These are phyloP conservation scores for Gnatocerus cornutus DNA, from an alignment of 2,888 invertebrate genomes.

Conservation along the genomic window DNA sequence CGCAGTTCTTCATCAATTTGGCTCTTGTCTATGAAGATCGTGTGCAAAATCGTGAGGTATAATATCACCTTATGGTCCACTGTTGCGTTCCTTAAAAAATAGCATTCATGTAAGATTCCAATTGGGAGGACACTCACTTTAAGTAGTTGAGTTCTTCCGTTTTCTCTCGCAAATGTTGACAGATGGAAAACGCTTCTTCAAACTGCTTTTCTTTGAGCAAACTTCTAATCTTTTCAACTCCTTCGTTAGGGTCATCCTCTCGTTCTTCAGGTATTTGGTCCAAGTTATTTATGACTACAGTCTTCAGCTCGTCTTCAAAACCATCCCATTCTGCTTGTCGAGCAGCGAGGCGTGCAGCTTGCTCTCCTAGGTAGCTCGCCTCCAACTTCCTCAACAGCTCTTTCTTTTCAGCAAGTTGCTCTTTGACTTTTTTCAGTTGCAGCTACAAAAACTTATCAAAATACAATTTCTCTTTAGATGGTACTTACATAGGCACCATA, in stretches of 20 bases:
- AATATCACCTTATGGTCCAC: conserved; percentile 53
- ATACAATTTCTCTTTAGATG: no score
- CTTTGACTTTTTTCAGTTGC: conserved; percentile 71
- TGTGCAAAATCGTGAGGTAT: conserved; percentile 55
- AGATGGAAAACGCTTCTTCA: conserved; percentile 71
- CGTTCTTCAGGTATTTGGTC: conserved; percentile 61
- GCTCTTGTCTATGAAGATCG: conserved; percentile 55
- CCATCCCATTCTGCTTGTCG: conserved; percentile 72
- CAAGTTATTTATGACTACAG: conserved; percentile 73
- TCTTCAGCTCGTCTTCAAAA: conserved; percentile 73
- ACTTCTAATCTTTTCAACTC: conserved; percentile 50
- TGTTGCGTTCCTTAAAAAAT: conserved; percentile 30
- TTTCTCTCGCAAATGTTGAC: conserved; percentile 36
- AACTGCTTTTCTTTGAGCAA: conserved; percentile 73
- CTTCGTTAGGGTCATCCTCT: conserved; percentile 47
- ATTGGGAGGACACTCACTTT: neutral
- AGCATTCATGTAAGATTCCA: no score
- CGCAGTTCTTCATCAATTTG: conserved; percentile 44
- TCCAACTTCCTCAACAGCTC: conserved; percentile 55
- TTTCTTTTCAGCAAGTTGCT: conserved; percentile 76
- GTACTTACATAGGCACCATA: conserved; percentile 83
- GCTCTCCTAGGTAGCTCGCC: conserved; percentile 78
- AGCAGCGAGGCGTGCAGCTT: conserved; percentile 69
- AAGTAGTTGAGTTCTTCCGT: conserved; percentile 20
- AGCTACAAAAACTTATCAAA: conserved; percentile 52